Conservation (phyloP, 2,888 invertebrate genomes). For the Pilophorus perplexus region DNA sequence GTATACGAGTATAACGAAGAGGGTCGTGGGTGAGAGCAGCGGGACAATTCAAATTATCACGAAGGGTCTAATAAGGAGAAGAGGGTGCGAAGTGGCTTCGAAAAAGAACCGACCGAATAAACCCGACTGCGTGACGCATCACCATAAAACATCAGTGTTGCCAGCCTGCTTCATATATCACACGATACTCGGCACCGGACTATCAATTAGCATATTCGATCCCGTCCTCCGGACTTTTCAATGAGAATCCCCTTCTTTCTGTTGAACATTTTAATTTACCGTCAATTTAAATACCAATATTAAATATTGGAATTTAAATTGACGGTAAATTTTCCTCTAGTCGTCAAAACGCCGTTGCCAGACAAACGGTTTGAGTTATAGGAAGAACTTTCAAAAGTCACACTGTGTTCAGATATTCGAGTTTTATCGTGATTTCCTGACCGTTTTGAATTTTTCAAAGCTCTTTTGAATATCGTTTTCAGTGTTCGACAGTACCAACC, state of each 20-base stretch:
- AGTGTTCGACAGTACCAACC: too few species aligned
- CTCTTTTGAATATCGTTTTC: too few species aligned
- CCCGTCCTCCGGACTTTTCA: slow-evolving; percentile 13
- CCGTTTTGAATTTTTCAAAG: too few species aligned
- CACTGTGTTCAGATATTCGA: too few species aligned
- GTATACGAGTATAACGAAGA: too few species aligned
- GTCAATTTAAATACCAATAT: slow-evolving; percentile 19
- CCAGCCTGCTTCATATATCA: slow-evolving; percentile 28
- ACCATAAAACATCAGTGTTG: slow-evolving; percentile 7
- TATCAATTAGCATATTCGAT: slow-evolving; percentile 26
- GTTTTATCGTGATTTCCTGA: too few species aligned
- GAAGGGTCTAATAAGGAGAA: background rate
- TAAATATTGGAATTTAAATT: slow-evolving; percentile 15
- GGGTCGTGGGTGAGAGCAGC: background rate
- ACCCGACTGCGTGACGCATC: slow-evolving; percentile 20
- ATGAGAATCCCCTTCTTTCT: slow-evolving; percentile 20
- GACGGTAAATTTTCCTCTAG: slow-evolving; percentile 10
- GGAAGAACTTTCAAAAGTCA: too few species aligned
- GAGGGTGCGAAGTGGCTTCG: background rate
- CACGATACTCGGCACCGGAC: slow-evolving; percentile 8
- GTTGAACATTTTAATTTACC: background rate
- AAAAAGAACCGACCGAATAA: slow-evolving; percentile 4
- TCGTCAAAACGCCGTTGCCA: background rate
- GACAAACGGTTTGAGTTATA: slow-evolving; percentile 9
- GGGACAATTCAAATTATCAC: slow-evolving; percentile 6